Base-by-base conservation (phyloP, 2,113 vertebrate species). In the Coracopsis vasa region DNA sequence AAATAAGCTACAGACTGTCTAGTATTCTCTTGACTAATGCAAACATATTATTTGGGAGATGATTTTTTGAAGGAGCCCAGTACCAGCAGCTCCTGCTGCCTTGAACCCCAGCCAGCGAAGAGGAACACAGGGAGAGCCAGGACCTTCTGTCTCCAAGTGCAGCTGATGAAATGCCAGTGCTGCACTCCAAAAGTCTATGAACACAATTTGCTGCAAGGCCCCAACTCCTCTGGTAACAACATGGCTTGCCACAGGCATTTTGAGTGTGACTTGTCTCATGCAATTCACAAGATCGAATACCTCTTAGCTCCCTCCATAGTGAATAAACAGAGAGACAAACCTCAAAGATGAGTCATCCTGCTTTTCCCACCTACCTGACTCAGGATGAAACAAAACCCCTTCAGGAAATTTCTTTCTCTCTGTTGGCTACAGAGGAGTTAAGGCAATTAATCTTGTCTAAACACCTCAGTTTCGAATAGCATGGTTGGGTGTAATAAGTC, bases 321-420 rank as follows among this genome's bases (percentile, higher is more conserved):
- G 19, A 70, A 44, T n/a, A 44, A 88, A 44, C 29, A 73, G 86
- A 95, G 66, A 92, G 42, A 58, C 37, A 84, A 86, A 89, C 21
- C 41, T n/a, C 83, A 35, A 67, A 79, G 37, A 33, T 53, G 54
- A 80, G 13, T 66, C 48, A 83, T 45, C 24, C 45, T 16, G 15
- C 31, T 71, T 84, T 95, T 66, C 64, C 64, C 56, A 31, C 16
- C 37, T 61, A 78, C 24, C 37, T 66, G 51, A 65, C 28, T 81
- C 41, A 74, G 64, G 28, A 74, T 56, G 60, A 73, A 91, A 78
- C 25, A 74, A 89, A 91, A 53, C 10, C 17, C 15, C 11, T 35
- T 71, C 31, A 71, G 50, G 60, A 75, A 20, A 64, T 71, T 45
- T 58, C 62, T 86, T 86, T 86, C 24, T 62, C 45, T 77, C n/a